phyloP scores from a whole-genome alignment of 2,113 vertebrate species.

The Gobius niger region DNA sequence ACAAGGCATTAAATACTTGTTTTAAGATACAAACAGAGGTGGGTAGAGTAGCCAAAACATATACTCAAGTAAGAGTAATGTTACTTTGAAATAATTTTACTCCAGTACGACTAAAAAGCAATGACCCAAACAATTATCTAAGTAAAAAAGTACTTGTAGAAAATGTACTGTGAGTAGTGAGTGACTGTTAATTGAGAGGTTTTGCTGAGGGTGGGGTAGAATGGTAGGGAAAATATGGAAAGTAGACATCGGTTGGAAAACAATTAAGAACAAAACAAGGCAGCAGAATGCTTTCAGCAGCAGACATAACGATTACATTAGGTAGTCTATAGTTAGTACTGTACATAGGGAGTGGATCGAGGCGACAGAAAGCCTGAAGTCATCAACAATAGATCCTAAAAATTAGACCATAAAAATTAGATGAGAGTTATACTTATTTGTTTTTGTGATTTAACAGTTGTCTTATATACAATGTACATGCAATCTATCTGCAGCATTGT shows the following conservation, averaged over 20 bases:
- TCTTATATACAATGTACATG: too few species aligned
- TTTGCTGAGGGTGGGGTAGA: conserved; percentile 39
- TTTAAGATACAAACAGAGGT: too few species aligned
- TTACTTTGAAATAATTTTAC: too few species aligned
- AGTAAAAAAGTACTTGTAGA: too few species aligned
- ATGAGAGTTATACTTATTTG: neutral
- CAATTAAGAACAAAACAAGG: conserved; percentile 26
- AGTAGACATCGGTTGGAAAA: conserved; percentile 24
- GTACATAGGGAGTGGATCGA: conserved; percentile 52
- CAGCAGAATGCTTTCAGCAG: conserved; percentile 14
- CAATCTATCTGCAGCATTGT: too few species aligned
- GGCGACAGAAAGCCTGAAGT: conserved; percentile 32
- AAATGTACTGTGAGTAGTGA: too few species aligned
- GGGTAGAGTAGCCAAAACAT: too few species aligned
- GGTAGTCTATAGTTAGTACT: conserved; percentile 29
- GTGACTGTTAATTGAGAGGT: conserved; percentile 46
- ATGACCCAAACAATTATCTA: too few species aligned
- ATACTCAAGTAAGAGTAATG: too few species aligned
- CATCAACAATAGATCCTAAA: conserved; percentile 8
- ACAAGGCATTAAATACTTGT: too few species aligned
- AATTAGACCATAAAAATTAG: conserved; percentile 2
- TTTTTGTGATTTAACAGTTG: too few species aligned
- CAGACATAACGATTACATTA: conserved; percentile 38
- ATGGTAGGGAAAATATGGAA: conserved; percentile 24
- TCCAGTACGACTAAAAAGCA: too few species aligned